Conservation (phyloP, 1,140 invertebrate species). For the Apis laboriosa region DNA sequence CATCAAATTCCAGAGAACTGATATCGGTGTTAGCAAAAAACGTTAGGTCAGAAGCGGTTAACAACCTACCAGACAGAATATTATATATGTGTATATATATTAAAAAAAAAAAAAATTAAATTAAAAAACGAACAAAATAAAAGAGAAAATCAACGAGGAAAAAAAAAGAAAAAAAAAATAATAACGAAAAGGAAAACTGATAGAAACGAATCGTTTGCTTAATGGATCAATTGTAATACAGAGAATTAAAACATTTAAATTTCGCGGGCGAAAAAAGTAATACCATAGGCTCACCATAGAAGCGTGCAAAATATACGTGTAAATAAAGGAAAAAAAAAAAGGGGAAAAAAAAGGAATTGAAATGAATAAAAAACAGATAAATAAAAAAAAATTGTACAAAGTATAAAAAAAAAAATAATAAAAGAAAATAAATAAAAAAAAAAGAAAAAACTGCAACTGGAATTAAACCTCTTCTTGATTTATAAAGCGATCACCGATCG, state of each 20-base stretch:
- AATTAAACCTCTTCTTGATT: constrained; percentile 13
- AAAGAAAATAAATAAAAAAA: constrained; percentile 12
- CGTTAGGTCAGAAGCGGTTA: constrained; percentile 76
- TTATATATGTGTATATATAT: background rate
- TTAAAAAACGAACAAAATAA: background rate
- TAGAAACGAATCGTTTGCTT: background rate
- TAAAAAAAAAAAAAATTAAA: background rate
- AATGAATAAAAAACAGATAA: background rate
- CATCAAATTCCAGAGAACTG: constrained; percentile 73
- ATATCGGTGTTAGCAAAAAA: constrained; percentile 74
- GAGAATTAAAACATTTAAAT: background rate
- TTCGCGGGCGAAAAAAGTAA: constrained; percentile 2
- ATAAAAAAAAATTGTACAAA: background rate
- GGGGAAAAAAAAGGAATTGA: background rate
- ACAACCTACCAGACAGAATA: constrained; percentile 73
- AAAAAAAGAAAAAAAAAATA: background rate
- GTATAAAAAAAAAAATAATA: constrained; percentile 1
- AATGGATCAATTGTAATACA: background rate
- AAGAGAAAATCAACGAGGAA: constrained; percentile 8
- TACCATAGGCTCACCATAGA: constrained; percentile 75
- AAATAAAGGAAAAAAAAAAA: background rate
- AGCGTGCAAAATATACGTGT: constrained; percentile 75
- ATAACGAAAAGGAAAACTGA: constrained; percentile 20
- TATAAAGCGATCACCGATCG: constrained; percentile 18
- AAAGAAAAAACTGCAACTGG: constrained; percentile 26